Evolutionary conservation across 2,888 invertebrate species (phyloP).

Genomic region (Drosophila heteroneura): DNA sequence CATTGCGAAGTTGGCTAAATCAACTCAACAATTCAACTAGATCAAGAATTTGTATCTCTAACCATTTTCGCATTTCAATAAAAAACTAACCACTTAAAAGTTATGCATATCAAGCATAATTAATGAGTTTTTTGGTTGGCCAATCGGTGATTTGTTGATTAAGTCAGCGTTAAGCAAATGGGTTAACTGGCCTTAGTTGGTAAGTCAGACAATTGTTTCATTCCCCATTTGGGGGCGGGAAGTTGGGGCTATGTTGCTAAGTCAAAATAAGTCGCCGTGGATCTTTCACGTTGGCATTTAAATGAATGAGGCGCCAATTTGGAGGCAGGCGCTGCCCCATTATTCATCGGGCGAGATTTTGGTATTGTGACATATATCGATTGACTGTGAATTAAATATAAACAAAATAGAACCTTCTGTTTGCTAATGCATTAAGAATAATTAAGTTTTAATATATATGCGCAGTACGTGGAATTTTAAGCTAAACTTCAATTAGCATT

Average conservation of each 20-base stretch:
- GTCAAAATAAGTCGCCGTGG: conserved; percentile 19
- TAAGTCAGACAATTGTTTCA: conserved; percentile 74
- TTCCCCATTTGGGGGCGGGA: conserved; percentile 31
- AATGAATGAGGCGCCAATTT: conserved; percentile 61
- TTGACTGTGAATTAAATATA: conserved; percentile 36
- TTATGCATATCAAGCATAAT: conserved; percentile 21
- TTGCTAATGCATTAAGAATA: conserved; percentile 69
- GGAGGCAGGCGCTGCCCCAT: conserved; percentile 47
- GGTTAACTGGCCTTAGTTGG: conserved; percentile 76
- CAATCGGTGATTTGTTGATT: conserved; percentile 58
- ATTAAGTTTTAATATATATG: conserved; percentile 59
- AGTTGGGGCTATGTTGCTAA: conserved; percentile 38
- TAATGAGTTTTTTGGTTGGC: conserved; percentile 18
- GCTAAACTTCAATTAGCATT: conserved; percentile 74
- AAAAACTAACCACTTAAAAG: fast-evolving
- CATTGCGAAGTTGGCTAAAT: background rate
- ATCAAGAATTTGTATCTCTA: background rate
- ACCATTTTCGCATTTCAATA: background rate
- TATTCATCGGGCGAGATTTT: conserved; percentile 58
- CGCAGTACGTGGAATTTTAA: conserved; percentile 45
- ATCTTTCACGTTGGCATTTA: conserved; percentile 52
- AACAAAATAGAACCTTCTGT: conserved; percentile 28
- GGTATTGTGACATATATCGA: conserved; percentile 67
- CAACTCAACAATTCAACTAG: background rate
- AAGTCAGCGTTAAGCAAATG: conserved; percentile 46